Base-by-base conservation (phyloP, 2,888 invertebrate species). In the Chelonus formosanus region DNA sequence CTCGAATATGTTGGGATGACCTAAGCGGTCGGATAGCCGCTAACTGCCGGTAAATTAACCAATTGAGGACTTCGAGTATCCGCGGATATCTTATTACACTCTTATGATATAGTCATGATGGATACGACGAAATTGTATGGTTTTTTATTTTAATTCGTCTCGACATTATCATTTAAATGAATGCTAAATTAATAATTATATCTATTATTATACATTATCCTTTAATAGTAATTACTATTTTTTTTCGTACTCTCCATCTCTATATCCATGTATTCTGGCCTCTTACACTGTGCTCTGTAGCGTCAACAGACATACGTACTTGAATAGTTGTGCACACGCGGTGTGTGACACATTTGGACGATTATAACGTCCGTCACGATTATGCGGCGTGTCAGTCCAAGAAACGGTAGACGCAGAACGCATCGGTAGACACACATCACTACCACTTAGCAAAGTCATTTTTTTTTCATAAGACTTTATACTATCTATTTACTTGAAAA, bases 11-110 rank as follows among this genome's bases (percentile, higher is more conserved):
- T 80, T 79, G 75, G 78, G 78, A 84, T 83, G 82, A 83, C 80
- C 82, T 83, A 82, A 82, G 81, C 82, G 81, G 74, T 81, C 77
- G 80, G 79, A 82, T 79, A 81, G 81, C 78, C 75, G 76, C 80
- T 82, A 83, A 83, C 83, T 82, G 84, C 80, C 78, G 80, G 80
- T 82, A 81, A 83, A 84, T 84, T 84, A 84, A 80, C 83, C 84
- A 84, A 84, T 84, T 84, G 84, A 84, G 84, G 82, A 81, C 84
- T 83, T 84, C 83, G 84, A 84, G 83, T 84, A 83, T 84, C 84
- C 84, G 84, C 84, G 83, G 84, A 84, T 84, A 84, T 84, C 84
- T 83, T 83, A 84, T 84, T 84, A 84, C 84, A 83, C 78, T 56
- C 36, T 61, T 53, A 53, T 61, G 43, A 8, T 44, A 80, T 79